Evolutionary conservation across 2,888 invertebrate species (phyloP).

Genomic region (Harpagoxenus sublaevis): DNA sequence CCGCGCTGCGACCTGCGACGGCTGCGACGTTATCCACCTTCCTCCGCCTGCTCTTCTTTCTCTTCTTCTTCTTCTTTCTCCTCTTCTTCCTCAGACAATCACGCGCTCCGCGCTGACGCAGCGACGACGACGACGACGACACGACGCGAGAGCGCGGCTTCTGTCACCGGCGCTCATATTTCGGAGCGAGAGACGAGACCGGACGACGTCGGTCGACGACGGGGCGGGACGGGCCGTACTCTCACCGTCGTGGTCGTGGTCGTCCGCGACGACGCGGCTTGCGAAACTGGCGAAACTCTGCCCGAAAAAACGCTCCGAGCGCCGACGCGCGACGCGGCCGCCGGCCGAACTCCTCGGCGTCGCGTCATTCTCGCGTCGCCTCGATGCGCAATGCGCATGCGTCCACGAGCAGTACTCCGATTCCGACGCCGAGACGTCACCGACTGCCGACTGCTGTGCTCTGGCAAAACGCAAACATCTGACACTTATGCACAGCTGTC

Average conservation of each 20-base stretch:
- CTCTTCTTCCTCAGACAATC: slow-evolving; percentile 17
- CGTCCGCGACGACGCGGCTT: not conserved
- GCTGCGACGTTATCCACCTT: not conserved
- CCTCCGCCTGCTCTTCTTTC: not conserved
- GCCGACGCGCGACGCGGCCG: slow-evolving; percentile 2
- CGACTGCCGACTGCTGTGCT: no score
- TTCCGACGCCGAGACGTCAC: no score
- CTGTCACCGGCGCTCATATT: slow-evolving; percentile 22
- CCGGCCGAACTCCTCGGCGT: slow-evolving; percentile 19
- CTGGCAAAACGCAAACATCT: no score
- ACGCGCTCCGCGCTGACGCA: not conserved
- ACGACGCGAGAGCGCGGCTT: not conserved
- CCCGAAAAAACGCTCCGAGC: slow-evolving; percentile 37
- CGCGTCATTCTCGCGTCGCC: not conserved
- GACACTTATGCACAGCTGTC: not conserved
- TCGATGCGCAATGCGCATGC: not conserved
- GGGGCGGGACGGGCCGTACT: no score
- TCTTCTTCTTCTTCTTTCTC: slow-evolving; percentile 6
- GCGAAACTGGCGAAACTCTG: slow-evolving; percentile 51
- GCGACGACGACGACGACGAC: slow-evolving; percentile 1
- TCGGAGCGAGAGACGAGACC: not conserved
- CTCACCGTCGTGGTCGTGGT: not conserved
- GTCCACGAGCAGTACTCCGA: not conserved
- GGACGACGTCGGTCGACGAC: slow-evolving; percentile 22
- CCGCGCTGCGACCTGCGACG: not conserved